These are phyloP conservation scores for Hippocampus comes DNA, from an alignment of 2,113 vertebrate genomes.

Conservation along the genomic window DNA sequence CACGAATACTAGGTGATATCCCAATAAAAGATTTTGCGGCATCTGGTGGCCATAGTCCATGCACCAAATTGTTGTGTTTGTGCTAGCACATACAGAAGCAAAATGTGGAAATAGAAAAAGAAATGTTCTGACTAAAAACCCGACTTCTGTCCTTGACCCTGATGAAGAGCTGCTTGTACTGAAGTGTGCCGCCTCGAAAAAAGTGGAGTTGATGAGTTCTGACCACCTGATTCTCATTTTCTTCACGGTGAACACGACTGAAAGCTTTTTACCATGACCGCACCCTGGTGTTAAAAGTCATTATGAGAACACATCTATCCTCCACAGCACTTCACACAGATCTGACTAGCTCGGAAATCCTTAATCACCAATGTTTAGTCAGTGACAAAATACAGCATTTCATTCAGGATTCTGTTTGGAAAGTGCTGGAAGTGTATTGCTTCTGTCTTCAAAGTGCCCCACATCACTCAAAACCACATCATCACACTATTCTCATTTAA, in stretches of 20 bases:
- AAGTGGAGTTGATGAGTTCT: not conserved
- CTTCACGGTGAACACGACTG: too few species aligned
- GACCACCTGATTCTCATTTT: not conserved
- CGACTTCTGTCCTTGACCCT: not conserved
- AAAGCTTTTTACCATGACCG: too few species aligned
- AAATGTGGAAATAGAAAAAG: not conserved
- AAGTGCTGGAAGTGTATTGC: too few species aligned
- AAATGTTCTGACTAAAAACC: not conserved
- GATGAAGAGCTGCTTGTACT: not conserved
- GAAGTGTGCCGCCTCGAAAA: not conserved
- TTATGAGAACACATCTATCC: too few species aligned
- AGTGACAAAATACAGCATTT: not conserved
- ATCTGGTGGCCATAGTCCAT: too few species aligned
- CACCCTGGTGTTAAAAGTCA: too few species aligned
- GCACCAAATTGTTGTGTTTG: not conserved
- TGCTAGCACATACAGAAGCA: not conserved
- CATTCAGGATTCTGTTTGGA: not conserved
- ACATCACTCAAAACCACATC: not conserved
- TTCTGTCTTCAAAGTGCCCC: not conserved
- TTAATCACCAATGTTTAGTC: too few species aligned
- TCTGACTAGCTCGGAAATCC: too few species aligned
- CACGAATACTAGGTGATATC: not conserved
- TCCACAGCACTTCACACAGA: too few species aligned
- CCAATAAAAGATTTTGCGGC: too few species aligned
- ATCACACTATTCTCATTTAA: not conserved